Evolutionary conservation across 2,113 vertebrate species (phyloP), one percentile per base, ranked within the genome.

Genomic region (Notiomystis cincta): DNA sequence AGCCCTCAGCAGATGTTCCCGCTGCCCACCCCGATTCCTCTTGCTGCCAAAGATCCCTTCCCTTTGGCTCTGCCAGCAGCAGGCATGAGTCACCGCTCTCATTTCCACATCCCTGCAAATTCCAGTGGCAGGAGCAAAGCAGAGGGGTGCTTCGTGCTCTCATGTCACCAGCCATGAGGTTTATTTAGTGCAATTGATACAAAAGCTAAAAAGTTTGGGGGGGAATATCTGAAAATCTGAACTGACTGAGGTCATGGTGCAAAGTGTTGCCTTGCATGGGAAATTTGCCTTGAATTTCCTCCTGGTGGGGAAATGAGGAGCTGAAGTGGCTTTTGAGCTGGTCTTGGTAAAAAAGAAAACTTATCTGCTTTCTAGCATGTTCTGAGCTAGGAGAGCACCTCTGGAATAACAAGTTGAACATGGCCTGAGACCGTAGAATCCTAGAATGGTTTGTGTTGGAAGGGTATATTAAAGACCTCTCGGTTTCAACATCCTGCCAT

Each of bases 81-180:
- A 91, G 57, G 2, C 30, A 8, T 30, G 45, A 76, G 31, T 79
- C 77, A 57, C 30, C 42, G 33, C 48, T 76, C 27, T n/a, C 38
- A 44, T 30, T 66, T 42, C 20, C 28, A 13, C 51, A 37, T 20
- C 30, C 60, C 13, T 70, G 57, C 37, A 48, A 79, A 91, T 53
- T 16, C 19, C 1, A 0, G 31, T 9, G 3, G 27, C 18, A 13
- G 31, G 20, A 77, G 25, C 35, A 75, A 82, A 66, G 4, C 23
- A 6, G 23, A 30, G 30, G 17, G 30, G 42, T 16, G 24, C 38
- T 87, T 64, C 6, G 2, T 56, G 15, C 44, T 65, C 56, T 57
- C 22, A 2, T 50, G 51, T 75, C 37, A 62, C 19, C 42, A 44
- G 10, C 30, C 8, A 1, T 5, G 6, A 14, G 3, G 3, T 79